These are phyloP conservation scores for Agrotis ipsilon DNA, from an alignment of 2,888 invertebrate genomes.

Conservation along the genomic window DNA sequence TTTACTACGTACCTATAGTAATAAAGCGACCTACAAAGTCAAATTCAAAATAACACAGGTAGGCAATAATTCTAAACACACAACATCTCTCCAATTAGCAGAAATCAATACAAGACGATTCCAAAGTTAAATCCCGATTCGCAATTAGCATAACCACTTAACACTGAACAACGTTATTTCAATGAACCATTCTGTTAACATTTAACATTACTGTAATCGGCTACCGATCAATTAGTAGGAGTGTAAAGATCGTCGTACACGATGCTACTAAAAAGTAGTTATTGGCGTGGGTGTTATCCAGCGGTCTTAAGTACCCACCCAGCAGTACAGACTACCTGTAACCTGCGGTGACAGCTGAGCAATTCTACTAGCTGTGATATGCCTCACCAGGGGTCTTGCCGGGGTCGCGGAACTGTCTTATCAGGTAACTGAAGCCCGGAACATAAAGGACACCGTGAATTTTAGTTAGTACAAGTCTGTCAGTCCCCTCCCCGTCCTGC, in stretches of 20 bases:
- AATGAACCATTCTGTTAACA: slow-evolving; percentile 22
- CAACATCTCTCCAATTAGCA: slow-evolving; percentile 11
- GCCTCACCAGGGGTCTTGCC: too few relatives aligned
- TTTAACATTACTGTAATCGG: slow-evolving; percentile 37
- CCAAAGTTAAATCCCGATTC: slow-evolving; percentile 13
- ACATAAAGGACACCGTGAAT: too few relatives aligned
- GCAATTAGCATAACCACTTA: slow-evolving; percentile 23
- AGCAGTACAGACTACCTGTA: too few relatives aligned
- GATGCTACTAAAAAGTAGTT: not conserved
- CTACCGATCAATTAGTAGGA: slow-evolving; percentile 40
- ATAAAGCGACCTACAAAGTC: not conserved
- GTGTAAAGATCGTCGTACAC: slow-evolving; percentile 4
- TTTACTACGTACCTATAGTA: not conserved
- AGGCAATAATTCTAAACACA: not conserved
- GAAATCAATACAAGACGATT: slow-evolving; percentile 15
- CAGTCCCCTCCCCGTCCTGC: too few relatives aligned
- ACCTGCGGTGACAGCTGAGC: too few relatives aligned
- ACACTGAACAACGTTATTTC: slow-evolving; percentile 30
- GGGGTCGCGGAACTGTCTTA: too few relatives aligned
- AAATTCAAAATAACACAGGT: not conserved
- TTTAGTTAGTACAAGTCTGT: too few relatives aligned
- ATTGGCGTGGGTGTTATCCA: too few relatives aligned
- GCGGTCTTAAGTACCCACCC: too few relatives aligned
- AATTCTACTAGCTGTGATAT: too few relatives aligned
- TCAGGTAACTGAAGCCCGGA: too few relatives aligned